Evolutionary conservation across 2,888 invertebrate species (phyloP), one percentile per base, ranked within the genome.

Genomic region (Drosophila antonietae): DNA sequence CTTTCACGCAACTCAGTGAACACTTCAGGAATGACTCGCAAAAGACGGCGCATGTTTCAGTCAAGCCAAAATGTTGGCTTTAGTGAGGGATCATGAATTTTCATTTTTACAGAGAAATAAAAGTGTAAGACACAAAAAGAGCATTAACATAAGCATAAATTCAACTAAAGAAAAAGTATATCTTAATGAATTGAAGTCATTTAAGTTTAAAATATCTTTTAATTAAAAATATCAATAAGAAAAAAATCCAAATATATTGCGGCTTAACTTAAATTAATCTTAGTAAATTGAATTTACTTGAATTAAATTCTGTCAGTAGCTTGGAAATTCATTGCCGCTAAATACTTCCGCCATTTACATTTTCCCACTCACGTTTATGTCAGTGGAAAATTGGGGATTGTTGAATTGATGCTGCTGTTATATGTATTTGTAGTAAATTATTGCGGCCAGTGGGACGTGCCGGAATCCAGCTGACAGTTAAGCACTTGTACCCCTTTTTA

Each of bases 401-500:
- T 70, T 72, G 59, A 59, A 80, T 75, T 78, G 56, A 55, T 70
- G 73, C 75, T 73, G 71, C 71, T 71, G 73, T 61, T 71, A 64
- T 62, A 59, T 71, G 62, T 62, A 59, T n/a, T n/a, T 65, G 78
- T 67, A 69, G 74, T 84, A 80, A 80, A 80, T 80, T 73, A 82
- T 81, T 77, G 66, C 55, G 58, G 66, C 64, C 53, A 67, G 49
- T 12, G 35, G 41, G 43, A 76, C 80, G 88, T 84, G 80, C 35
- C 52, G 61, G 76, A 73, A 87, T 84, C 69, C 70, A 23, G 14
- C 23, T 58, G 18, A 58, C 41, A 20, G 51, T 58, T 62, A 15
- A 46, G 28, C 35, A 41, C n/a, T 53, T 64, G 51, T 56, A 76
- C 57, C 74, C 77, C 57, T 80, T 76, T 71, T 66, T 35, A 46